Evolutionary conservation across 2,888 invertebrate genomes (phyloP).

Genomic region (Aleiodes leptofemur): DNA sequence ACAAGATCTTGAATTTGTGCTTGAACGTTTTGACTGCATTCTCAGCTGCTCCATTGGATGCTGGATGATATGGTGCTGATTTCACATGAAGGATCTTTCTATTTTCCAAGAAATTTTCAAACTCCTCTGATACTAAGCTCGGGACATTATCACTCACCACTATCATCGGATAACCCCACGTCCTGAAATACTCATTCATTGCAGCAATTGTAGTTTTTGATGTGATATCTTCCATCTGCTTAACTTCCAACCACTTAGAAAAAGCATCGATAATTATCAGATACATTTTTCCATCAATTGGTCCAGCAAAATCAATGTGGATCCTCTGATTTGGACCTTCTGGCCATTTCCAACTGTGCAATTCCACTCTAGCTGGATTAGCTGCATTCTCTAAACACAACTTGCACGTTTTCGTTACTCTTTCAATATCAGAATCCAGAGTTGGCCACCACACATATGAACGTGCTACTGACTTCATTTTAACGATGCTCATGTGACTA

Average conservation of each 20-base stretch:
- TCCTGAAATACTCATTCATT: slow-evolving; percentile 45
- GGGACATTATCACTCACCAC: slow-evolving; percentile 46
- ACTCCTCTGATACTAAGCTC: slow-evolving; percentile 41
- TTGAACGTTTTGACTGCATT: slow-evolving; percentile 35
- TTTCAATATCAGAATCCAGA: slow-evolving; percentile 36
- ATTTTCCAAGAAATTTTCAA: slow-evolving; percentile 39
- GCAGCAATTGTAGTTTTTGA: slow-evolving; percentile 40
- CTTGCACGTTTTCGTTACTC: slow-evolving; percentile 53
- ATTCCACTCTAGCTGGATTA: slow-evolving; percentile 20
- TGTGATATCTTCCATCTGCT: slow-evolving; percentile 43
- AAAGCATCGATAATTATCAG: slow-evolving; percentile 53
- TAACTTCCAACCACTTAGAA: slow-evolving; percentile 56
- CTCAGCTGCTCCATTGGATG: slow-evolving; percentile 46
- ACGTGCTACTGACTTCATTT: slow-evolving; percentile 47
- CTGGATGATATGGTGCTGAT: slow-evolving; percentile 49
- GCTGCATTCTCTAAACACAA: slow-evolving; percentile 48
- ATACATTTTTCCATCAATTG: slow-evolving; percentile 44
- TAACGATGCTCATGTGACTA: slow-evolving; percentile 44
- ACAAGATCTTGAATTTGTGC: slow-evolving; percentile 38
- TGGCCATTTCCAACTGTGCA: slow-evolving; percentile 40
- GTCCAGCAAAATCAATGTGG: slow-evolving; percentile 40
- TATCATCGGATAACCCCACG: slow-evolving; percentile 41
- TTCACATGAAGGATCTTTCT: slow-evolving; percentile 37
- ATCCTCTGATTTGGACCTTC: slow-evolving; percentile 26
- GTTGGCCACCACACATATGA: slow-evolving; percentile 50